A percentile compares a stretch with the other conserved stretches of the same genome.
phyloP scores from a whole-genome alignment of 2,888 invertebrate species.

The Augiades crinisus region DNA sequence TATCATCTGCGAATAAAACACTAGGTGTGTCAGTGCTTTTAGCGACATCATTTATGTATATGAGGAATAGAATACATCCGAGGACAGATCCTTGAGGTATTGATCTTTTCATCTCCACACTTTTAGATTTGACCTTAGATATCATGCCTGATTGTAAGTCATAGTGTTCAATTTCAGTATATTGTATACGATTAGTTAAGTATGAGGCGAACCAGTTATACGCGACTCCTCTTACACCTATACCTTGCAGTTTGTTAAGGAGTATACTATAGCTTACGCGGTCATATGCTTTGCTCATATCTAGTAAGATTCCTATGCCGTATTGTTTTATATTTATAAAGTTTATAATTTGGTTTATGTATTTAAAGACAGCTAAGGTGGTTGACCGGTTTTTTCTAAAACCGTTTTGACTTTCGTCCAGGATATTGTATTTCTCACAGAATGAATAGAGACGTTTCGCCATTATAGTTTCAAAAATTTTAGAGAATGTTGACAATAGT shows the following conservation, averaged over 20 bases:
- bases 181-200: neutral
- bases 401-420: slow-evolving; percentile 28
- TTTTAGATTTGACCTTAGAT: too few relatives aligned
- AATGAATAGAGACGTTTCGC: slow-evolving; percentile 21
- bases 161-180: neutral
- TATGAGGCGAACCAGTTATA: neutral
- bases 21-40: too few relatives aligned
- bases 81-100: slow-evolving; percentile 4
- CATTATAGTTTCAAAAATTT: slow-evolving; percentile 29
- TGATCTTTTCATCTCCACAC: neutral
- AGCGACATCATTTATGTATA: too few relatives aligned
- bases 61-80: slow-evolving; percentile 4
- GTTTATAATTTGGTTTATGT: slow-evolving; percentile 10
- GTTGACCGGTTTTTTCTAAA: slow-evolving; percentile 28
- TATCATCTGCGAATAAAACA: too few relatives aligned
- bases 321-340: slow-evolving; percentile 9
- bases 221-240: neutral
- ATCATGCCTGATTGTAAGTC: slow-evolving; percentile 1
- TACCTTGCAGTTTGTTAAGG: neutral
- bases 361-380: slow-evolving; percentile 19
- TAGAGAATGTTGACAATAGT: slow-evolving; percentile 22
- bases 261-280: neutral
- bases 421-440: slow-evolving; percentile 28
- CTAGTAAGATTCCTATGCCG: neutral
- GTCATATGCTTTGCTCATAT: slow-evolving; percentile 6